Base-by-base conservation (phyloP, 2,113 vertebrate species). In the Sturnus vulgaris region DNA sequence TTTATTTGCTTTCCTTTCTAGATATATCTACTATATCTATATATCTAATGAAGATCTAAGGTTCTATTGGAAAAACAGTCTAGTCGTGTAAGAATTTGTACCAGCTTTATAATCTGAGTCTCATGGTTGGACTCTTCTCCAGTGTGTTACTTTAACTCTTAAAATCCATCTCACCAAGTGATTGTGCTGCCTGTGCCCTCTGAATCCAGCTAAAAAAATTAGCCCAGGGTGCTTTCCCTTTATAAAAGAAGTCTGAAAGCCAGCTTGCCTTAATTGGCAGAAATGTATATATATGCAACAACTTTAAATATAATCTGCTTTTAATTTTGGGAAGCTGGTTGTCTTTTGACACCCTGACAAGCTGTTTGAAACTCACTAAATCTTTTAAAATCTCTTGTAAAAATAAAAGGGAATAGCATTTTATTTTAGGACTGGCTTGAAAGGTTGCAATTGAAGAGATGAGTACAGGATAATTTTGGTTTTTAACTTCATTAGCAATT, bases 311-410 rank as follows among this genome's bases (percentile, higher is more conserved):
- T 75, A 82, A 79, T 75, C 75, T 95, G 56, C 44, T 70, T 78
- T 93, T 95, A 93, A 87, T 94, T 95, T 57, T 76, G 82, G 82
- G 82, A 94, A 96, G 87, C 78, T 79, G 63, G 70, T 87, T 96
- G 17, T 94, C 93, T 93, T 87, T 79, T 95, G 92, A 93, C 90
- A 92, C 87, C 49, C 73, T 95, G 96, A 96, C 93, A 94, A 93
- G 92, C 84, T 82, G 73, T 78, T 91, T 87, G 82, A 90, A 96
- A 75, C 79, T 87, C 39, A 40, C 59, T 56, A 68, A 79, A 50
- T 94, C 78, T 85, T 92, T 69, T n/a, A 20, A 94, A 92, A 53
- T 30, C 75, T 66, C 80, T 60, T 25, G 20, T 94, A 88, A 86
- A 90, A 95, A 53, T 92, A 55, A 92, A 93, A 82, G 66, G 46